These are phyloP conservation scores for Cheilosia variabilis DNA, from an alignment of 2,888 invertebrate genomes.

Conservation along the genomic window DNA sequence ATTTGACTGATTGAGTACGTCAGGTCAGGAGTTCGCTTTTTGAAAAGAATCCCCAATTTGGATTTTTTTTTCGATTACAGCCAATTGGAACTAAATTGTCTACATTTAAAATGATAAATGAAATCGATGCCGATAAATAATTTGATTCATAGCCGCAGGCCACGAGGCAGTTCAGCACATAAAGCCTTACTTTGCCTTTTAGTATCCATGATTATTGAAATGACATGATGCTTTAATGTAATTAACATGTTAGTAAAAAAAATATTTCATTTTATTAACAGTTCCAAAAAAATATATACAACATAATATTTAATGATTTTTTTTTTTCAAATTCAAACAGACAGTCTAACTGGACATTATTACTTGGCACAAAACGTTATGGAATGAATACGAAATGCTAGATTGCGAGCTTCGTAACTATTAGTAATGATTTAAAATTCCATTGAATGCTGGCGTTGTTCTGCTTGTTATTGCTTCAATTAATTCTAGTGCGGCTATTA, in stretches of 20 bases:
- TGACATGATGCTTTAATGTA: neutral
- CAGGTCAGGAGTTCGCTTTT: conserved; percentile 23
- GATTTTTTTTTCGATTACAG: conserved; percentile 31
- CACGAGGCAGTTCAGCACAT: neutral
- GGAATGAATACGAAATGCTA: conserved; percentile 53
- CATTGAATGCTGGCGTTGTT: conserved; percentile 42
- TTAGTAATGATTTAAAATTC: conserved; percentile 32
- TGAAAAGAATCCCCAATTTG: conserved; percentile 38
- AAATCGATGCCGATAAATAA: conserved; percentile 39
- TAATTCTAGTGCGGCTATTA: conserved; percentile 43
- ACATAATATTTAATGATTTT: conserved; percentile 17
- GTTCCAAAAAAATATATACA: conserved; percentile 49
- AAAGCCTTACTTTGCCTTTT: neutral
- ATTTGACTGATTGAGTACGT: conserved; percentile 30
- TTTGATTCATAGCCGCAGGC: conserved; percentile 5
- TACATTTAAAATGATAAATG: conserved; percentile 47
- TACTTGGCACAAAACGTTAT: conserved; percentile 22
- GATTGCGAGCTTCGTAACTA: conserved; percentile 19
- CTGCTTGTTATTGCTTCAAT: conserved; percentile 51
- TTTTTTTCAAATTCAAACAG: conserved; percentile 17
- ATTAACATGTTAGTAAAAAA: conserved; percentile 39
- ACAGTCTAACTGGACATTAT: conserved; percentile 17
- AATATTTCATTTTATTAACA: conserved; percentile 54
- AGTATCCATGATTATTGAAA: conserved; percentile 33
- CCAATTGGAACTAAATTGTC: conserved; percentile 65